These are phyloP conservation scores for Clytia hemisphaerica DNA, from an alignment of 30 jellyfish, hydroid and myxozoan genomes.

Conservation along the genomic window DNA sequence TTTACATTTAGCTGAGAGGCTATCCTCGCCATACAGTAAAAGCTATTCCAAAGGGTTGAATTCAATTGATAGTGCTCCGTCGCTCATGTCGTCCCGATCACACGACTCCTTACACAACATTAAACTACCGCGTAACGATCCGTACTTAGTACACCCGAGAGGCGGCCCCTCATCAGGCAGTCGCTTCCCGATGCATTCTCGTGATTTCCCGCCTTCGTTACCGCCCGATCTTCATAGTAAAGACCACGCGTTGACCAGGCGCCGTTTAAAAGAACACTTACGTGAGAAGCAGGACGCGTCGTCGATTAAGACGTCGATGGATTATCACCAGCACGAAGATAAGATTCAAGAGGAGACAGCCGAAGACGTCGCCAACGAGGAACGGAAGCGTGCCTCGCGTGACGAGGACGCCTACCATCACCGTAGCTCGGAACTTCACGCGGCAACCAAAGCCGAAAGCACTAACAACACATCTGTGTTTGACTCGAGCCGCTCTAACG, in stretches of 20 bases:
- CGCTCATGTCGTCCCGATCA: conserved; percentile 8
- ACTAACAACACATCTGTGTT: neutral
- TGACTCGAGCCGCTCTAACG: neutral
- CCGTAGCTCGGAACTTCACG: neutral
- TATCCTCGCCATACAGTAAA: conserved; percentile 2
- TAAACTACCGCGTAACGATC: conserved; percentile 23
- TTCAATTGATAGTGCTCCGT: conserved; percentile 11
- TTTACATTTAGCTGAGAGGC: conserved; percentile 22
- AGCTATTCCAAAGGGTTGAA: conserved; percentile 9
- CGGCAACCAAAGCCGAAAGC: neutral
- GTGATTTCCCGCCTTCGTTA: conserved; percentile 31
- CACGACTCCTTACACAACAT: conserved; percentile 15
- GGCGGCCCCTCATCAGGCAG: conserved; percentile 49
- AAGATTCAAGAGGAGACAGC: conserved; percentile 74
- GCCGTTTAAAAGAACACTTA: conserved; percentile 70
- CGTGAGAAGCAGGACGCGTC: conserved; percentile 74
- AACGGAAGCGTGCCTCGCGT: neutral
- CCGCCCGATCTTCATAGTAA: conserved; percentile 45
- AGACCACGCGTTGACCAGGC: conserved; percentile 62
- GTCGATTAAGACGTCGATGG: conserved; percentile 52
- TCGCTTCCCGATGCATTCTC: conserved; percentile 38
- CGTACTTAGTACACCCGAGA: conserved; percentile 50
- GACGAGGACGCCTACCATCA: neutral
- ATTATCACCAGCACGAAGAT: conserved; percentile 64
- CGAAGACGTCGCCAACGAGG: conserved; percentile 48